phyloP scores from a whole-genome alignment of 2,888 invertebrate species.

The Leptinotarsa rubiginosa region DNA sequence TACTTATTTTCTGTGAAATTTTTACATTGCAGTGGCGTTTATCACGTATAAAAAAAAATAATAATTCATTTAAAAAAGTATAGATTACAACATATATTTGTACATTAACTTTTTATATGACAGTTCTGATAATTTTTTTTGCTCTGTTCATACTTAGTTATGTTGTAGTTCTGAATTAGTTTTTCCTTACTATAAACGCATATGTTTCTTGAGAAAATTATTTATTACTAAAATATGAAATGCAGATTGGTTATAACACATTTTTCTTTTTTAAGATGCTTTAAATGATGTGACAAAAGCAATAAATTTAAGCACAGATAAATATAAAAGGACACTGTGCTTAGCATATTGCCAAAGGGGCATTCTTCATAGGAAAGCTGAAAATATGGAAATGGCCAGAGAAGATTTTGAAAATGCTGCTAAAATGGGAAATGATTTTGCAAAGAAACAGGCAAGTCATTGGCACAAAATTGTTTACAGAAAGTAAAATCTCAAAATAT shows the following conservation, averaged over 20 bases:
- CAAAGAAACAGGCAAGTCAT: constrained; percentile 78
- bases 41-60: too few species aligned
- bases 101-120: too few species aligned
- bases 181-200: too few species aligned
- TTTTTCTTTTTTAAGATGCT: constrained; percentile 72
- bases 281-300: constrained; percentile 81
- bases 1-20: too few species aligned
- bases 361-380: constrained; percentile 77
- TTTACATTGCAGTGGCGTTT: too few species aligned
- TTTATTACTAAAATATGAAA: background rate
- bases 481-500: background rate
- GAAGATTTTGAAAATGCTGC: constrained; percentile 84
- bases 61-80: too few species aligned
- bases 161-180: too few species aligned
- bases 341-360: constrained; percentile 89
- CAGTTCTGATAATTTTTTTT: too few species aligned
- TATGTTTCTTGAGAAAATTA: too few species aligned
- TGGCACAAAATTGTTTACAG: background rate
- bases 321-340: constrained; percentile 70
- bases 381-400: constrained; percentile 77
- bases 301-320: constrained; percentile 74
- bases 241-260: background rate
- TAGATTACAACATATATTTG: too few species aligned
- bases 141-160: too few species aligned
- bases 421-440: constrained; percentile 86